These are phyloP conservation scores for Platichthys flesus DNA, from an alignment of 2,113 vertebrate species.

Conservation along the genomic window DNA sequence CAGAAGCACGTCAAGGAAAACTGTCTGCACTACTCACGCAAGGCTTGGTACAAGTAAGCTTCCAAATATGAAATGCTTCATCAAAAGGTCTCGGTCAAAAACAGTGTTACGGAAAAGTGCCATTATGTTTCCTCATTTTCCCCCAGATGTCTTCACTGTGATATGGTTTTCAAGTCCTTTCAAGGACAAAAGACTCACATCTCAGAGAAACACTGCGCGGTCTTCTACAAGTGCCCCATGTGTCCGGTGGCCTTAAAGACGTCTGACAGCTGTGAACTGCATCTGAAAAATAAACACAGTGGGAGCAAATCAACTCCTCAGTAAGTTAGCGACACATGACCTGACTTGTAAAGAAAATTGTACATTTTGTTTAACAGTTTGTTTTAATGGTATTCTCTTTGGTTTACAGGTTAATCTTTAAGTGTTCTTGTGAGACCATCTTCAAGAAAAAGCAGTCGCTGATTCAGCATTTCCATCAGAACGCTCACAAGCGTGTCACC, in stretches of 20 bases:
- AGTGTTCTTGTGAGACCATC: conserved; percentile 93
- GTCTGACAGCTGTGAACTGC: conserved; percentile 84
- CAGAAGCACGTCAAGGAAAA: conserved; percentile 97
- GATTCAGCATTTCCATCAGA: conserved; percentile 93
- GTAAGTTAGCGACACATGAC: conserved; percentile 81
- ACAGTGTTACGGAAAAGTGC: neutral
- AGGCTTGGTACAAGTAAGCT: conserved; percentile 92
- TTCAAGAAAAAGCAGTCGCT: conserved; percentile 95
- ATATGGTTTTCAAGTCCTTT: conserved; percentile 89
- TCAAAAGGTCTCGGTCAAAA: neutral
- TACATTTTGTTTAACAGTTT: neutral
- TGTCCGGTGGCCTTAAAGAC: conserved; percentile 96
- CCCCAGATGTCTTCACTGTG: conserved; percentile 94
- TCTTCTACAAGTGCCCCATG: conserved; percentile 93
- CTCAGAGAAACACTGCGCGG: conserved; percentile 92
- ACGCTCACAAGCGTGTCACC: conserved; percentile 85
- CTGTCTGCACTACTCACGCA: conserved; percentile 95
- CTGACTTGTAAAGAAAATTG: neutral
- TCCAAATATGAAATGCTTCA: neutral
- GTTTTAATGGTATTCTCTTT: neutral
- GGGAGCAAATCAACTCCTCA: conserved; percentile 80
- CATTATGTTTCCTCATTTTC: neutral
- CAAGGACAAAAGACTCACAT: conserved; percentile 92
- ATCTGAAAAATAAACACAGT: conserved; percentile 88
- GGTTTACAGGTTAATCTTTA: conserved; percentile 90